Conservation (phyloP, 2,797 vertebrate genomes). For the Crypturellus tataupa region DNA sequence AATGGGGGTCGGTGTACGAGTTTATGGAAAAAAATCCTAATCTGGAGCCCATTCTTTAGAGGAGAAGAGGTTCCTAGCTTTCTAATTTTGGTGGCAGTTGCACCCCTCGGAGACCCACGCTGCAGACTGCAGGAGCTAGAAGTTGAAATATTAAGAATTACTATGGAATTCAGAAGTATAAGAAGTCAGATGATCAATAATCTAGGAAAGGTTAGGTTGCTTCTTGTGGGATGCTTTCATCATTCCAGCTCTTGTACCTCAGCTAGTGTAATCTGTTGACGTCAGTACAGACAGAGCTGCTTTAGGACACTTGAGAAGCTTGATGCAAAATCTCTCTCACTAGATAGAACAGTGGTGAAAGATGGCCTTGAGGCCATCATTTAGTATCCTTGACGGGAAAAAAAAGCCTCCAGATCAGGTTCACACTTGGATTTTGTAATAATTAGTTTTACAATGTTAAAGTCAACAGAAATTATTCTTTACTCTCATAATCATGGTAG, state of each 20-base stretch:
- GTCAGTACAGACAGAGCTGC: neutral
- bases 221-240: conserved; percentile 28
- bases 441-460: neutral
- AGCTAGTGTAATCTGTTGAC: neutral
- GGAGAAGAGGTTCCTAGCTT: fast-evolving
- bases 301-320: conserved; percentile 20
- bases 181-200: conserved; percentile 44
- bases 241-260: conserved; percentile 21
- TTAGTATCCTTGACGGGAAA: neutral
- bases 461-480: neutral
- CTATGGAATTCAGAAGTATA: neutral
- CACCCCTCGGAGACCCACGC: fast-evolving
- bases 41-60: neutral
- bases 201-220: conserved; percentile 29
- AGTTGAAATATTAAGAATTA: conserved; percentile 22
- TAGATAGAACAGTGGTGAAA: neutral
- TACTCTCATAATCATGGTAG: neutral
- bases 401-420: neutral
- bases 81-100: neutral
- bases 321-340: neutral
- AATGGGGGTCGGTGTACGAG: neutral
- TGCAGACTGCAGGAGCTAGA: neutral
- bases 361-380: neutral
- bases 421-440: neutral
- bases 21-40: neutral